phyloP scores from a whole-genome alignment of 2,888 invertebrate species.

The Pachydiplax longipennis region DNA sequence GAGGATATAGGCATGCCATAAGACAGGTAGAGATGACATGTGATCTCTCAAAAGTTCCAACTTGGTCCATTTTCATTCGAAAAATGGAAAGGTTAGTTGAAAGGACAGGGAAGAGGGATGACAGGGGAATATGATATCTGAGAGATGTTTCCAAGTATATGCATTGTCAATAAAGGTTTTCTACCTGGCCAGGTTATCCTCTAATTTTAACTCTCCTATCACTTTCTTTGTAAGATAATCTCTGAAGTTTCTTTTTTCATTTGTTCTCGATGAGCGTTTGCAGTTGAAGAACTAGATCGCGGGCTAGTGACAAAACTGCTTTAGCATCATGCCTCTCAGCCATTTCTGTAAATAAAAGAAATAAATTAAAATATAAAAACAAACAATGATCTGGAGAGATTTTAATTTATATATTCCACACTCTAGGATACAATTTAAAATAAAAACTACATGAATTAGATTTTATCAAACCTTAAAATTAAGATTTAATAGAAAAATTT shows the following conservation, averaged over 20 bases:
- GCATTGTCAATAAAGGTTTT: neutral
- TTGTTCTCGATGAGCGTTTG: conserved; percentile 93
- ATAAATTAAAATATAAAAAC: neutral
- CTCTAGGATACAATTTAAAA: too few species aligned
- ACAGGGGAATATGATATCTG: neutral
- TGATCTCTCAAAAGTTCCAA: neutral
- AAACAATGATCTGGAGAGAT: neutral
- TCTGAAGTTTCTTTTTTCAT: conserved; percentile 59
- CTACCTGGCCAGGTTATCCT: conserved; percentile 16
- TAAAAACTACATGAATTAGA: too few species aligned
- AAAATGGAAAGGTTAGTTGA: neutral
- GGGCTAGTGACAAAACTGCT: conserved; percentile 80
- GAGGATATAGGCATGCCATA: conserved; percentile 13
- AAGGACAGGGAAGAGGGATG: neutral
- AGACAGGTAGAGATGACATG: conserved; percentile 22
- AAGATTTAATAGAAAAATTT: too few species aligned
- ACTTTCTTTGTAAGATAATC: neutral
- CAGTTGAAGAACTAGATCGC: conserved; percentile 86
- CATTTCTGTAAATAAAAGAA: conserved; percentile 78
- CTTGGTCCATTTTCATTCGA: neutral
- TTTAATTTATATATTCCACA: too few species aligned
- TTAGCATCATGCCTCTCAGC: conserved; percentile 92
- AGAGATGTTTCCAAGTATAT: conserved; percentile 2
- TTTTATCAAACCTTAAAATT: too few species aligned
- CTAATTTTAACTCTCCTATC: neutral